These are phyloP conservation scores for Asarcornis scutulata DNA, from an alignment of 2,113 vertebrate genomes.

Conservation along the genomic window DNA sequence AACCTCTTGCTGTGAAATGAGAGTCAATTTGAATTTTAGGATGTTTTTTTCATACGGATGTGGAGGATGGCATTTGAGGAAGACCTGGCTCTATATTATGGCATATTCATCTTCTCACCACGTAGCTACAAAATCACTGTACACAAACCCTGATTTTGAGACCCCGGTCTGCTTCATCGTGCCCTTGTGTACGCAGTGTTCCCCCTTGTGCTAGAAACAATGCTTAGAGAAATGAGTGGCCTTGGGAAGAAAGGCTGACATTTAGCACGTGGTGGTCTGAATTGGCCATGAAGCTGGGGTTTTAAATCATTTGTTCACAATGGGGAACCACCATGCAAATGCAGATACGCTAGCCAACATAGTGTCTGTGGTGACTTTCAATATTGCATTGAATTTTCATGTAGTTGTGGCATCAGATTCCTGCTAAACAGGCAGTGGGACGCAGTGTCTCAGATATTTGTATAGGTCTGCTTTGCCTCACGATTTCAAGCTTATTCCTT, in stretches of 20 bases:
- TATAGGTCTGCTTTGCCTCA: neutral
- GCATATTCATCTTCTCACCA: neutral
- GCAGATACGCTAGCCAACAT: neutral
- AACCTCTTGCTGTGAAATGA: neutral
- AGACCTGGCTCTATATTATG: neutral
- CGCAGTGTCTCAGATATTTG: neutral
- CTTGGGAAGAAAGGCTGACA: fast-evolving
- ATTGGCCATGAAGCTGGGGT: neutral
- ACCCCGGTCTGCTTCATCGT: neutral
- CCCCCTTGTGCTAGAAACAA: neutral
- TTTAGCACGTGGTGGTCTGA: neutral
- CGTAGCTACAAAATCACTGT: neutral
- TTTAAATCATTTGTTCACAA: neutral
- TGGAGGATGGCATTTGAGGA: neutral
- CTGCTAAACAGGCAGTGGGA: neutral
- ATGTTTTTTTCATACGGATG: neutral
- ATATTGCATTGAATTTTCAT: neutral
- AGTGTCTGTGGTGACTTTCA: neutral
- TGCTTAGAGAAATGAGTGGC: neutral
- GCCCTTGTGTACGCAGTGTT: neutral
- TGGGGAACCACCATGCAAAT: neutral
- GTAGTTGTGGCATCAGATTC: neutral
- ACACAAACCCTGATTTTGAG: neutral
- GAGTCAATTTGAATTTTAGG: neutral
- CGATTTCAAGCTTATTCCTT: neutral